phyloP scores from a whole-genome alignment of 2,797 vertebrate genomes.

The Pelobates cultripes region DNA sequence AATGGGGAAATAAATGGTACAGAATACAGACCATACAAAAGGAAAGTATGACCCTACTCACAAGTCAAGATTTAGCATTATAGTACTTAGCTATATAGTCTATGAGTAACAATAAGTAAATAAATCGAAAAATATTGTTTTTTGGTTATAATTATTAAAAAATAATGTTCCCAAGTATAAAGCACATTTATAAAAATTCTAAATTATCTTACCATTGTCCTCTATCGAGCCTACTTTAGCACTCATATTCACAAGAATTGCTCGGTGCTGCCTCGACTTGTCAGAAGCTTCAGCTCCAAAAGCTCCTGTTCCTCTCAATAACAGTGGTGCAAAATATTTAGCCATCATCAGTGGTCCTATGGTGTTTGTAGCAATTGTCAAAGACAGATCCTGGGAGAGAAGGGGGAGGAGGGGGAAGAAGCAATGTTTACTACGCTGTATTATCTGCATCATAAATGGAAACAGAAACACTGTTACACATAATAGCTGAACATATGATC shows the following conservation, averaged over 20 bases:
- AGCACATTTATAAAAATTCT: not conserved
- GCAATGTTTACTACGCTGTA: not conserved
- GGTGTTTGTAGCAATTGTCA: slow-evolving; percentile 69
- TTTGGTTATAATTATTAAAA: no score
- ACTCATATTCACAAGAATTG: slow-evolving; percentile 70
- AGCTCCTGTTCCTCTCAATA: slow-evolving; percentile 68
- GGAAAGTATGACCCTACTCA: no score
- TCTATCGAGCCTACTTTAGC: slow-evolving; percentile 73
- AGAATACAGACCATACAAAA: no score
- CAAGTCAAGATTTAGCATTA: no score
- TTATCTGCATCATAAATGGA: no score
- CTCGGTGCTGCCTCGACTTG: slow-evolving; percentile 67
- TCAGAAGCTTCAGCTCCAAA: slow-evolving; percentile 69
- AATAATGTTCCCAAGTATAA: not conserved
- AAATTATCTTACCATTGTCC: slow-evolving; percentile 68
- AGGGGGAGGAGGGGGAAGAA: not conserved
- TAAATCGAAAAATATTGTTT: not conserved
- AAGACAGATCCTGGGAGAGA: slow-evolving; percentile 64
- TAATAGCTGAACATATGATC: no score
- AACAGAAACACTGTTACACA: no score
- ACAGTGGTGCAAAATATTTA: slow-evolving; percentile 72
- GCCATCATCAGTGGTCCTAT: slow-evolving; percentile 71
- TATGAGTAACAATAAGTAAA: not conserved
- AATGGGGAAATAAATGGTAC: no score
- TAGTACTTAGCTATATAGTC: no score